A percentile compares a stretch with the other conserved stretches of the same genome.
phyloP scores from a whole-genome alignment of 1,140 invertebrate genomes.

The Drosophila jambulina region DNA sequence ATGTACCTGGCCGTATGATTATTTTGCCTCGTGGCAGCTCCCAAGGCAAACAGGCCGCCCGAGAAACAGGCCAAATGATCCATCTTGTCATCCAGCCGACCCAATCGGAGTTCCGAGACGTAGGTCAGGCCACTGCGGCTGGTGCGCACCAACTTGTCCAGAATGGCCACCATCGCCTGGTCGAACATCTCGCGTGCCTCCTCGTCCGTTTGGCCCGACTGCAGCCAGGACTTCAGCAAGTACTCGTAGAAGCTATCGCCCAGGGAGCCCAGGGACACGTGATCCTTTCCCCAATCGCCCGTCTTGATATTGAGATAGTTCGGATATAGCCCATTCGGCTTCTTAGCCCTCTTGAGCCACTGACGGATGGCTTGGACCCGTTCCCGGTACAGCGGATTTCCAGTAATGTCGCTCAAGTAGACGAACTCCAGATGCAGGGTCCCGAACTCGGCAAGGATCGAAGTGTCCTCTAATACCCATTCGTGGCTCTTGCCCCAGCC shows the following conservation, averaged over 20 bases:
- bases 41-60: conserved; percentile 97
- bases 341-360: conserved; percentile 93
- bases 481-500: conserved; percentile 94
- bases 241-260: conserved; percentile 99
- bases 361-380: conserved; percentile 95
- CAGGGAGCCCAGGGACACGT: conserved; percentile 98
- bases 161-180: conserved; percentile 92
- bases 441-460: conserved; percentile 98
- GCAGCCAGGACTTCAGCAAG: conserved; percentile 98
- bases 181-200: conserved; percentile 97
- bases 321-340: conserved; percentile 97
- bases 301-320: conserved; percentile 99
- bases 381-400: conserved; percentile 94
- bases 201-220: conserved; percentile 92
- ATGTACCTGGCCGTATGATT: conserved; percentile 91
- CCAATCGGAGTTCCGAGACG: conserved; percentile 97
- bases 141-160: conserved; percentile 92
- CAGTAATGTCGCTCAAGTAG: conserved; percentile 98
- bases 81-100: conserved; percentile 98
- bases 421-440: conserved; percentile 98
- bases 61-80: conserved; percentile 99
- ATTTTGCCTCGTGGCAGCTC: conserved; percentile 91
- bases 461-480: conserved; percentile 98
- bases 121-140: conserved; percentile 94
- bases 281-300: conserved; percentile 98